A percentile compares a stretch with the other conserved stretches of the same genome.
Conservation (phyloP, 2,888 invertebrate species). For the Tenodera sinensis region DNA sequence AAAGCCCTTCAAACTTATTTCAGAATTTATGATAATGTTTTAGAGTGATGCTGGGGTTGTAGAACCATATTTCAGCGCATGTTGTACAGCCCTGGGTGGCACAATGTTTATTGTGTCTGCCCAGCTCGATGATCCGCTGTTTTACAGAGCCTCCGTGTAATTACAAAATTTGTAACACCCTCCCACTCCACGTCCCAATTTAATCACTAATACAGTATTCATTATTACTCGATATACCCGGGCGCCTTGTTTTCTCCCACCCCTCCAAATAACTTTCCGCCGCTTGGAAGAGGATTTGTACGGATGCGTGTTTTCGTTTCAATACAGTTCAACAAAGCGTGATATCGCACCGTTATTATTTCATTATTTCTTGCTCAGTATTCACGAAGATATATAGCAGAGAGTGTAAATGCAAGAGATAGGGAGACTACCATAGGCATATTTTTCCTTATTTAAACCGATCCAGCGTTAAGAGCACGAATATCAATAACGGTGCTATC, state of each 20-base stretch:
- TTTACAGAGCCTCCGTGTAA: constrained; percentile 2
- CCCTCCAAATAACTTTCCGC: not conserved
- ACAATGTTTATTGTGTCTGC: not conserved
- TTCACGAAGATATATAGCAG: not conserved
- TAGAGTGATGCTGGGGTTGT: not conserved
- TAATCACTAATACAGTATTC: constrained; percentile 10
- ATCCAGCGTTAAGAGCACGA: not conserved
- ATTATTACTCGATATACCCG: not conserved
- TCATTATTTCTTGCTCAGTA: not conserved
- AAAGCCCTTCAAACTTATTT: no score
- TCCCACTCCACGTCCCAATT: not conserved
- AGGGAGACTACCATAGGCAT: not conserved
- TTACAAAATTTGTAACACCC: constrained; percentile 2
- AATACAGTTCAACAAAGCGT: not conserved
- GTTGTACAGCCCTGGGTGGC: not conserved
- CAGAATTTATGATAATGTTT: not conserved
- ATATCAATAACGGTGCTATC: not conserved
- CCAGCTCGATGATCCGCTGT: not conserved
- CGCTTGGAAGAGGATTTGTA: not conserved
- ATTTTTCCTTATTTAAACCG: not conserved
- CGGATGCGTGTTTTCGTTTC: not conserved
- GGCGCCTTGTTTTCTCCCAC: not conserved
- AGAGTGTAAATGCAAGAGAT: not conserved
- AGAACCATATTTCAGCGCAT: not conserved
- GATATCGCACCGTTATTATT: not conserved